Conservation (phyloP, 1,140 invertebrate species). For the Wasmannia auropunctata region DNA sequence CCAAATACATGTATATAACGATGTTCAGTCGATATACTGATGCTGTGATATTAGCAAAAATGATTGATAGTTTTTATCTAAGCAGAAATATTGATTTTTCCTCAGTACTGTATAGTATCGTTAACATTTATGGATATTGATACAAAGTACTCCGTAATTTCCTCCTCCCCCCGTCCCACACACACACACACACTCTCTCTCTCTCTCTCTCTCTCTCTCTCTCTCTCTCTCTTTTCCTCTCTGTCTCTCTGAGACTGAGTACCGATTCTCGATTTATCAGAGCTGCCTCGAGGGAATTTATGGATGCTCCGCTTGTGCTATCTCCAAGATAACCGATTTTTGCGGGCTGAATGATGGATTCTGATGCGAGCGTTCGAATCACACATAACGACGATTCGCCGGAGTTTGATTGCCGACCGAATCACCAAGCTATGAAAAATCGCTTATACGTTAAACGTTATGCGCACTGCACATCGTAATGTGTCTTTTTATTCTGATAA, state of each 20-base stretch:
- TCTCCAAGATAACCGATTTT: constrained; percentile 20
- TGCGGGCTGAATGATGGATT: constrained; percentile 33
- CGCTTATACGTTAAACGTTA: background rate
- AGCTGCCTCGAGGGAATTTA: constrained; percentile 44
- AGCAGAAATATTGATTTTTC: background rate
- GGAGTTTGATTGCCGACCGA: constrained; percentile 1
- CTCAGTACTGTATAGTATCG: background rate
- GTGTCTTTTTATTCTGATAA: background rate
- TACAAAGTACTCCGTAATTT: constrained; percentile 37
- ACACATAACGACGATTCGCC: constrained; percentile 16
- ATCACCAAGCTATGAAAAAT: background rate
- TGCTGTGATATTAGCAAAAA: background rate
- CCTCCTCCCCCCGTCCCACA: too few species aligned
- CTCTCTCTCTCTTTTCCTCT: background rate
- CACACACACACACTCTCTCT: too few species aligned
- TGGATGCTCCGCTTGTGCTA: background rate
- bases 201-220: background rate
- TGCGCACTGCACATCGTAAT: background rate
- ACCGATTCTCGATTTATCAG: constrained; percentile 63
- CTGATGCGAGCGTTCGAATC: constrained; percentile 18
- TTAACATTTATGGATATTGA: constrained; percentile 12
- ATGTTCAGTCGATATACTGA: background rate
- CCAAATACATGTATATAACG: background rate
- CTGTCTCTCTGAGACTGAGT: background rate
- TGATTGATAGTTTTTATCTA: background rate